A percentile compares a stretch with the other conserved stretches of the same genome.
phyloP scores from a whole-genome alignment of 1,140 invertebrate species.

The Megalopta genalis region DNA sequence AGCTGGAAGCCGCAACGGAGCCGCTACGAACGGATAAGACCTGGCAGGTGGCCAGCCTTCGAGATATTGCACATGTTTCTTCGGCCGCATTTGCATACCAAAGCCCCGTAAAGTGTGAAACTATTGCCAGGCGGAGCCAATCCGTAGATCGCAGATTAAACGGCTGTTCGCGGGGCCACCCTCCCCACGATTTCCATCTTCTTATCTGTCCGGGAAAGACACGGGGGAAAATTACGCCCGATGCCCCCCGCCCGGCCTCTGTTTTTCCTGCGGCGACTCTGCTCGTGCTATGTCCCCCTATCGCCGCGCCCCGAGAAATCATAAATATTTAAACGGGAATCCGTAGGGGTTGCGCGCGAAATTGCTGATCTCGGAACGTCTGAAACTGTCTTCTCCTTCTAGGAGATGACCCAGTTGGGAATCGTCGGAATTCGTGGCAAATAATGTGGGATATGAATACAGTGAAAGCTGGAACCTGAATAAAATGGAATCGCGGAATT shows the following conservation, averaged over 20 bases:
- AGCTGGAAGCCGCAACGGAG: conserved; percentile 21
- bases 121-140: conserved; percentile 71
- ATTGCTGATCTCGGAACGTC: no score
- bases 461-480: no score
- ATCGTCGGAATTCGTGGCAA: no score
- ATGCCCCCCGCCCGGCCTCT: neutral
- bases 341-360: neutral
- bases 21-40: conserved; percentile 53
- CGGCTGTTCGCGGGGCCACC: conserved; percentile 50
- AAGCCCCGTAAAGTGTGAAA: conserved; percentile 71
- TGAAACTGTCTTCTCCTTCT: no score
- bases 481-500: no score
- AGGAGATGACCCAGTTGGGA: no score
- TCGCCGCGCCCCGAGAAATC: neutral
- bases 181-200: conserved; percentile 8
- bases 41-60: conserved; percentile 70
- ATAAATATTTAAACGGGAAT: conserved; percentile 22
- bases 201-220: conserved; percentile 3
- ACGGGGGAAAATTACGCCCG: conserved; percentile 4
- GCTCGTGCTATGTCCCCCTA: neutral
- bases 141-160: conserved; percentile 72
- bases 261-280: no score
- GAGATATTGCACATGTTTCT: conserved; percentile 71
- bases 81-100: conserved; percentile 70
- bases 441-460: no score